These are phyloP conservation scores for Theristus sp. DNA, from an alignment of 2,888 invertebrate species.

Conservation along the genomic window DNA sequence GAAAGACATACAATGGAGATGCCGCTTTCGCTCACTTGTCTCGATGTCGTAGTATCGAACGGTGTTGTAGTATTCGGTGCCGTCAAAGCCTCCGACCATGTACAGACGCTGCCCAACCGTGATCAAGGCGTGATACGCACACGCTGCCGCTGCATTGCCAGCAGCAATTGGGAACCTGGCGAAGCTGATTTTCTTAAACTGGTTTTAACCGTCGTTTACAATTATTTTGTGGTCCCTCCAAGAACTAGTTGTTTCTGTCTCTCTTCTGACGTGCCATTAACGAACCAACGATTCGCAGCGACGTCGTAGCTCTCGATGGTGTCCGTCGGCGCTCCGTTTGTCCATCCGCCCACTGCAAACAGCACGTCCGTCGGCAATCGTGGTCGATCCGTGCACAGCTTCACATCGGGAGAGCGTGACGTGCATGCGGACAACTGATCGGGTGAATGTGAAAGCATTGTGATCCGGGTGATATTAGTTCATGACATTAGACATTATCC, in stretches of 20 bases:
- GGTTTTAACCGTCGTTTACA: too few relatives aligned
- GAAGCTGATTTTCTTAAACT: too few relatives aligned
- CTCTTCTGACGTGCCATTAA: background rate
- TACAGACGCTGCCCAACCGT: constrained; percentile 28
- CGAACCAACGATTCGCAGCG: background rate
- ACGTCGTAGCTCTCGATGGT: constrained; percentile 37
- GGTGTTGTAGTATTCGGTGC: constrained; percentile 30
- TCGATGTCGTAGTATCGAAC: background rate
- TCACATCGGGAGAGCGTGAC: too few relatives aligned
- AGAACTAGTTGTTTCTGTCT: background rate
- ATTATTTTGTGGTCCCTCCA: too few relatives aligned
- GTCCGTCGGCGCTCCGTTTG: constrained; percentile 57
- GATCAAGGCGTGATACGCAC: constrained; percentile 56
- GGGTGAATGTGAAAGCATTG: too few relatives aligned
- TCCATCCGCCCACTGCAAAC: constrained; percentile 42
- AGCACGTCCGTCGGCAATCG: constrained; percentile 43
- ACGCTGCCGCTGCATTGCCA: background rate
- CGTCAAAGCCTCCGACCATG: constrained; percentile 36
- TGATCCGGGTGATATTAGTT: too few relatives aligned
- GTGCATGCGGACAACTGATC: too few relatives aligned
- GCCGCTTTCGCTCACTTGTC: background rate
- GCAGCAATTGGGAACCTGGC: background rate
- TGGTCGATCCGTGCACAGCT: constrained; percentile 32
- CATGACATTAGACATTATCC: too few relatives aligned
- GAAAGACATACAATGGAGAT: too few relatives aligned